Conservation (phyloP, 2,888 invertebrate genomes). For the Melanargia galathea region DNA sequence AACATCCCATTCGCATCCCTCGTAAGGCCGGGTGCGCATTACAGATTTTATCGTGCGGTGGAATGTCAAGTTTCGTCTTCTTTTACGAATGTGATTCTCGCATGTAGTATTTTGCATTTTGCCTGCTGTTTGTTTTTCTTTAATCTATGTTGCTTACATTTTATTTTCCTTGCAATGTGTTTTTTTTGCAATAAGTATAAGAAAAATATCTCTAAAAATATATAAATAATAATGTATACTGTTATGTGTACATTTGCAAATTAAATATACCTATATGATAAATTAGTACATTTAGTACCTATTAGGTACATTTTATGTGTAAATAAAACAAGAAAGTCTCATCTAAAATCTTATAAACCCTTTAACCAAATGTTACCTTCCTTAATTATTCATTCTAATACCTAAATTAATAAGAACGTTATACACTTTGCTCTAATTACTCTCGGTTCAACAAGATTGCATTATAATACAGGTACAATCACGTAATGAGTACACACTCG, state of each 20-base stretch:
- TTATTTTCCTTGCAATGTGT: not conserved
- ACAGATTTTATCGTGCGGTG: not conserved
- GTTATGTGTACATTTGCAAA: too few relatives aligned
- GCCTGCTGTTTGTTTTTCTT: not conserved
- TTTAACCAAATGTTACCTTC: too few relatives aligned
- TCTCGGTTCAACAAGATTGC: constrained; percentile 34
- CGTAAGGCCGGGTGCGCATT: not conserved
- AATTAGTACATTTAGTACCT: too few relatives aligned
- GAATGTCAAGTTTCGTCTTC: not conserved
- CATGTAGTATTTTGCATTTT: not conserved
- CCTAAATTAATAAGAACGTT: constrained; percentile 20
- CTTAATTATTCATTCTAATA: constrained; percentile 13
- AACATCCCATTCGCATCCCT: constrained; percentile 2
- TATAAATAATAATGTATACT: too few relatives aligned
- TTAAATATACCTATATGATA: too few relatives aligned
- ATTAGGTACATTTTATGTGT: too few relatives aligned
- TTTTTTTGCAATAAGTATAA: too few relatives aligned
- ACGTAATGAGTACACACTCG: constrained; percentile 36
- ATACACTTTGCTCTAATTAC: constrained; percentile 29
- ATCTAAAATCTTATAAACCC: not conserved
- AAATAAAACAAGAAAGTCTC: not conserved
- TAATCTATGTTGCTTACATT: not conserved
- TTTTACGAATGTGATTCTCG: not conserved
- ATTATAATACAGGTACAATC: constrained; percentile 28
- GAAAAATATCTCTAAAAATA: too few relatives aligned